phyloP scores from a whole-genome alignment of 2,113 vertebrate genomes.

The Paraplagusia blochii region DNA sequence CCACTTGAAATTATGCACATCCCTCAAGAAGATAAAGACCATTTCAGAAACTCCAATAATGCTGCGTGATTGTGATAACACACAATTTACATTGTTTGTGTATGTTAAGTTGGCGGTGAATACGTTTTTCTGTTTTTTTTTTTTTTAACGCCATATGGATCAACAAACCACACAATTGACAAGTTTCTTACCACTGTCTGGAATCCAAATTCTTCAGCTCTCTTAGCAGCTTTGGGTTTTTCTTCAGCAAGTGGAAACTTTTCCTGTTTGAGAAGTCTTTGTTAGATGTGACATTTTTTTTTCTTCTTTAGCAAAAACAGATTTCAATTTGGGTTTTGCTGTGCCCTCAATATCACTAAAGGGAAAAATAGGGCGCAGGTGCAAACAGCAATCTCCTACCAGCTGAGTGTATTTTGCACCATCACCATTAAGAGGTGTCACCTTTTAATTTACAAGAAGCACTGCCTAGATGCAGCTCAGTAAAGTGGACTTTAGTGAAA shows the following conservation, averaged over 20 bases:
- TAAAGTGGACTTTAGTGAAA: slow-evolving; percentile 58
- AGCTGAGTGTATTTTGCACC: slow-evolving; percentile 38
- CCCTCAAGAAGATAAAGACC: no score
- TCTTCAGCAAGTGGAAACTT: slow-evolving; percentile 97
- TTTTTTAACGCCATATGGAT: neutral
- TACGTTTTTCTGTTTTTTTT: no score
- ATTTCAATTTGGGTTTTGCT: slow-evolving; percentile 24
- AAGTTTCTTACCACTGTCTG: slow-evolving; percentile 87
- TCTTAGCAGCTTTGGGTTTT: slow-evolving; percentile 95
- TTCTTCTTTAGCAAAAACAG: neutral
- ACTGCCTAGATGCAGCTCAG: slow-evolving; percentile 52
- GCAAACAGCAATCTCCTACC: slow-evolving; percentile 51
- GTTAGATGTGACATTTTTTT: slow-evolving; percentile 5
- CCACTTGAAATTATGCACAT: no score
- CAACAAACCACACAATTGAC: neutral
- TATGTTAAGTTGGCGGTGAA: no score
- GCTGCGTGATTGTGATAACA: no score
- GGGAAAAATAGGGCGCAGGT: slow-evolving; percentile 51
- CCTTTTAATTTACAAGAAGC: slow-evolving; percentile 68
- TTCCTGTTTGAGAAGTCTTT: slow-evolving; percentile 76
- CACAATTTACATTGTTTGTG: no score
- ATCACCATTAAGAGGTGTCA: slow-evolving; percentile 71
- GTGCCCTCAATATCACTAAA: slow-evolving; percentile 18
- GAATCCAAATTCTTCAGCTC: slow-evolving; percentile 98
- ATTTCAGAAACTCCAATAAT: no score